phyloP scores from a whole-genome alignment of 1,140 invertebrate genomes.

The Maconellicoccus hirsutus region DNA sequence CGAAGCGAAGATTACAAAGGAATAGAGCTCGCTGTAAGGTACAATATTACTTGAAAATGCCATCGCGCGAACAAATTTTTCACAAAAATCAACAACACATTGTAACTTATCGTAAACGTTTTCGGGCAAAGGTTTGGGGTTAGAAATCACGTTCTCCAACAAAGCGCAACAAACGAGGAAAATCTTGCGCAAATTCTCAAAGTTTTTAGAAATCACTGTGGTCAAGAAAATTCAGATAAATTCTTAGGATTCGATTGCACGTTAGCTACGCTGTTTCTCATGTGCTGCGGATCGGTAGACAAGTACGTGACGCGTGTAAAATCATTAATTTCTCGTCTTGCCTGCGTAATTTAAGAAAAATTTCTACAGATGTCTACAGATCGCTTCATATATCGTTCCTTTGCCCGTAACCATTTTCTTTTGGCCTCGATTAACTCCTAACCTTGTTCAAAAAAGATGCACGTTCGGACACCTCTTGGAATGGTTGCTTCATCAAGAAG shows the following conservation, averaged over 20 bases:
- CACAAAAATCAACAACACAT: too few relatives aligned
- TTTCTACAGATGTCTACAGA: background rate
- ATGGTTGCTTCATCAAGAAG: conserved; percentile 13
- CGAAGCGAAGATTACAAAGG: background rate
- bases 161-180: background rate
- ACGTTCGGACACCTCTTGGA: background rate
- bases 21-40: background rate
- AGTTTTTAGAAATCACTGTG: background rate
- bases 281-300: background rate
- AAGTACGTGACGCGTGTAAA: background rate
- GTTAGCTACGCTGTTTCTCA: background rate
- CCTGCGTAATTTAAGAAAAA: too few relatives aligned
- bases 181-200: conserved; percentile 4
- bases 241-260: background rate
- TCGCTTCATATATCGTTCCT: background rate
- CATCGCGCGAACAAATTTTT: too few relatives aligned
- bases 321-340: too few relatives aligned
- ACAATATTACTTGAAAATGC: background rate
- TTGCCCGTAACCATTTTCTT: background rate
- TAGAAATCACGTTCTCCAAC: background rate
- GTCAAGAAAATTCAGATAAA: background rate
- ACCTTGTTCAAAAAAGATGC: background rate
- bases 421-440: background rate
- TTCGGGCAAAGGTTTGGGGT: background rate
- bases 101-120: too few relatives aligned